These are phyloP conservation scores for Chelidonichthys spinosus DNA, from an alignment of 2,797 vertebrate species.

Conservation along the genomic window DNA sequence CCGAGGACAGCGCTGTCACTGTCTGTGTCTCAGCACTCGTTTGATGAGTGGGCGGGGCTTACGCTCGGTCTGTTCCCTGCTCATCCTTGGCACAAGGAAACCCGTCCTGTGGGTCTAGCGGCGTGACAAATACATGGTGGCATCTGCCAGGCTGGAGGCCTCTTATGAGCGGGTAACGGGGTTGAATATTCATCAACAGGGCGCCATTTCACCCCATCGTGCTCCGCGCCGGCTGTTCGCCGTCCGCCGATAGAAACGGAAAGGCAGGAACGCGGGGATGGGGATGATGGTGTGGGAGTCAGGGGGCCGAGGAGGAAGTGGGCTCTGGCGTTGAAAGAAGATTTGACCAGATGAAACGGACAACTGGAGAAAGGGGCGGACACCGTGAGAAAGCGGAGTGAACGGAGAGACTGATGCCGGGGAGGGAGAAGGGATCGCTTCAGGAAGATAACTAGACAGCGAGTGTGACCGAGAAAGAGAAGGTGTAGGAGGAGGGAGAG, in stretches of 20 bases:
- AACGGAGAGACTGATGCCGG: not conserved
- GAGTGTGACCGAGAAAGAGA: constrained; percentile 1
- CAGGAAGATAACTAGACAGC: constrained; percentile 42
- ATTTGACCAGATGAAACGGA: constrained; percentile 42
- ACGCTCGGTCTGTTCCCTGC: not conserved
- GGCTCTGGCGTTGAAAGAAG: constrained; percentile 44
- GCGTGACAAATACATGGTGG: constrained; percentile 63
- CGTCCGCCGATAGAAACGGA: constrained; percentile 25
- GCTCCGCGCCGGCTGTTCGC: constrained; percentile 50
- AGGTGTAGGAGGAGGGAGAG: constrained; percentile 10
- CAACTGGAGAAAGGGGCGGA: constrained; percentile 2
- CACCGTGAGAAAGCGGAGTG: not conserved
- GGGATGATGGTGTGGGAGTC: constrained; percentile 38
- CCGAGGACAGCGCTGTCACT: not conserved
- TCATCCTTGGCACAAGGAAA: constrained; percentile 28
- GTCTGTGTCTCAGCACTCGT: not conserved
- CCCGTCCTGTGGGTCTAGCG: constrained; percentile 39
- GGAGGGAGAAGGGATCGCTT: constrained; percentile 25
- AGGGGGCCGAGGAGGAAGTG: not conserved
- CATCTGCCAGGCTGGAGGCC: constrained; percentile 55
- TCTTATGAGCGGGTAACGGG: constrained; percentile 7
- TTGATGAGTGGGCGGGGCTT: not conserved
- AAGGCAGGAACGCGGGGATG: constrained; percentile 10
- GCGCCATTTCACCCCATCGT: constrained; percentile 45
- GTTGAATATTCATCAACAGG: constrained; percentile 73